Evolutionary conservation across 2,888 invertebrate species (phyloP), one percentile per base, ranked within the genome.

Genomic region (Pyrrhosoma nymphula): DNA sequence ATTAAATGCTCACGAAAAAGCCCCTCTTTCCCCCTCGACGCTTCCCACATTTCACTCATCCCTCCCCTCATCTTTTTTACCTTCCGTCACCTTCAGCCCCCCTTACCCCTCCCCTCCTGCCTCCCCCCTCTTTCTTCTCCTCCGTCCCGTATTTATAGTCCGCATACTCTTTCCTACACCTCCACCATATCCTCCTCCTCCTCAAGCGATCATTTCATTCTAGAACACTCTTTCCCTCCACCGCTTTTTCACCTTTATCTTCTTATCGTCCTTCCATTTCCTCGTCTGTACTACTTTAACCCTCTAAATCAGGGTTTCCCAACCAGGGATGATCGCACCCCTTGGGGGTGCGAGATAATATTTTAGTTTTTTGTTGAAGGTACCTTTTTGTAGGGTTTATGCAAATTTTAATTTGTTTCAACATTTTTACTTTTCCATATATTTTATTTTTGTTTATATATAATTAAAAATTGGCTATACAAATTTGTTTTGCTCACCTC

Each of bases 1-100:
- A 35, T 82, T 82, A 82, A 82, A 82, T 82, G 82, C 35, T 82
- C 82, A 82, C 82, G 82, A 82, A 82, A 82, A 82, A 14, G 6
- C 82, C 35, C 35, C 30, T 82, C n/a, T 18, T n/a, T 12, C 26
- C 30, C 23, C 39, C 0, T 69, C 69, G 39, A 88, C 20, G 16
- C 47, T 10, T 23, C 23, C 88, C 47, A 39, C 20, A 47, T 47
- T 88, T 47, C 88, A 39, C 47, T 47, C 47, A 47, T 4, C 47
- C 47, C 30, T 16, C 55, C 88, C 55, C 39, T 12, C 14, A 26
- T 69, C 69, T 69, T 69, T 69, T 69, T 69, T 69, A 69, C 69
- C 69, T 69, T 69, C 69, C n/a, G 69, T n/a, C 69, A 1, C 12
- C 69, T n/a, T 12, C 60, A 60, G 60, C 69, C 26, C 69, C n/a